Evolutionary conservation across 2,113 vertebrate genomes (phyloP), one percentile per base, ranked within the genome.

Genomic region (Xenopus borealis): DNA sequence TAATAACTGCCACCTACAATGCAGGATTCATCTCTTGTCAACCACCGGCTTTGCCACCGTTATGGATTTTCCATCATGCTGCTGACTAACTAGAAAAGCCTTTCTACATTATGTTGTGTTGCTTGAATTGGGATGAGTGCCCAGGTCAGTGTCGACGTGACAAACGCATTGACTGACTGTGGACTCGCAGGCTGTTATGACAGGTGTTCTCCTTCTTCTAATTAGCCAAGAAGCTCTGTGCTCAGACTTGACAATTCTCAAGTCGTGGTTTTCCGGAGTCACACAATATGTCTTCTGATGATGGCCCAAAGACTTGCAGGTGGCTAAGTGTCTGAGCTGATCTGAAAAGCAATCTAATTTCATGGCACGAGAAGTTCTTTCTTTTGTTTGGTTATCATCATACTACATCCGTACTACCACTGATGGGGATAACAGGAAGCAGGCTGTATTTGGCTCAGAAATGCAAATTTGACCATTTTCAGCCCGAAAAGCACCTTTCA

Each of bases 131-230:
- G 58, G 58, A 61, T 23, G 7, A 14, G 20, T 23, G 18, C 58
- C 58, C 58, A 61, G 58, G 58, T 23, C 19, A 61, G 58, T 12
- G 4, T 16, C 1, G 58, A 18, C 1, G 11, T 61, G 58, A 27
- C 20, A 61, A 20, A 11, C 20, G 57, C 18, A 59, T 59, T 12
- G 20, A 9, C 58, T 23, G 18, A 61, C 58, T 10, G 58, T 16
- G 5, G 58, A 61, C 58, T 27, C 7, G 7, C 58, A 61, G 58
- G 20, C 58, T 20, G 58, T 27, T 61, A 23, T 27, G 58, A 23
- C 58, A 61, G 58, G 58, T 61, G 58, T 61, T 61, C 20, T 61
- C 19, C 10, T 61, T 61, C 58, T 19, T 61, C 58, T 61, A 23
- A 61, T 61, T 61, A 13, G 20, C 10, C 58, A 61, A 61, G 18